Evolutionary conservation across 2,888 invertebrate species (phyloP).

Genomic region (Napeogenes sylphis): DNA sequence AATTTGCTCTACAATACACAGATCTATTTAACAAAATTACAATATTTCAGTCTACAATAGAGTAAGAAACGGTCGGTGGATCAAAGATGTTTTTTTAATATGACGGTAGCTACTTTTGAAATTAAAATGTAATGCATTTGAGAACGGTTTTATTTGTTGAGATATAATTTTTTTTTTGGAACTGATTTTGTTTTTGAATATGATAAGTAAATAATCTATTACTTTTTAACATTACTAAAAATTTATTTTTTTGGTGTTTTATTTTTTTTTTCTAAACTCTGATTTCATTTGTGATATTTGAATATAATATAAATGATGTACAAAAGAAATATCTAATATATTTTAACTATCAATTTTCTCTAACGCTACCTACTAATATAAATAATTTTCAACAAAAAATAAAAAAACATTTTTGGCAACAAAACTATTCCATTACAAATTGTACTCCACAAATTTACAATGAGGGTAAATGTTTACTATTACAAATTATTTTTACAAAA

Average conservation of each 20-base stretch:
- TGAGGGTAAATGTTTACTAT: slow-evolving; percentile 67
- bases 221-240: no score
- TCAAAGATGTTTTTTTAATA: slow-evolving; percentile 42
- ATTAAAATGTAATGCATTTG: neutral
- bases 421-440: slow-evolving; percentile 25
- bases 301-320: no score
- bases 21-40: slow-evolving; percentile 74
- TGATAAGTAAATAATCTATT: no score
- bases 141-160: neutral
- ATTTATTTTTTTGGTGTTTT: no score
- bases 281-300: no score
- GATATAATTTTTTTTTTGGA: neutral
- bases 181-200: neutral
- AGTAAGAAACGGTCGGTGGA: slow-evolving; percentile 41
- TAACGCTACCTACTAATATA: no score
- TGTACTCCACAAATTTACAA: slow-evolving; percentile 45
- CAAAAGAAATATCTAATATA: no score
- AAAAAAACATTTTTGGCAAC: neutral
- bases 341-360: no score
- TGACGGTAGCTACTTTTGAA: slow-evolving; percentile 17
- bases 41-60: slow-evolving; percentile 51
- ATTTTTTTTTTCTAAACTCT: no score
- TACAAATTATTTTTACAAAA: slow-evolving; percentile 68
- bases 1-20: slow-evolving; percentile 66
- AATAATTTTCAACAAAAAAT: neutral